Conservation (phyloP, 2,113 vertebrate genomes). For the Gymnarchus niloticus region DNA sequence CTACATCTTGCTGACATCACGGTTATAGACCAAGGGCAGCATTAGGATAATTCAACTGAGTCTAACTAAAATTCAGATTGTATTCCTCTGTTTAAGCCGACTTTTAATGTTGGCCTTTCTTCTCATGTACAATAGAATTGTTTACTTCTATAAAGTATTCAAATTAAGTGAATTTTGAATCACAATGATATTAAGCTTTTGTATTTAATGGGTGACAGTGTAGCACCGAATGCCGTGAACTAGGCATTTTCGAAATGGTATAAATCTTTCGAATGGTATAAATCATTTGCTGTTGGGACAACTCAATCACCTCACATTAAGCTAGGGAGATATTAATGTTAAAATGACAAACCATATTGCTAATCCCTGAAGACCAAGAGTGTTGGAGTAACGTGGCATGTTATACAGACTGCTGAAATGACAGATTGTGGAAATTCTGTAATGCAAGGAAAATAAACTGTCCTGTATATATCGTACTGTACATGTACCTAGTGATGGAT, state of each 20-base stretch:
- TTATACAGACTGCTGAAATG: not conserved
- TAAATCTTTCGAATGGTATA: not conserved
- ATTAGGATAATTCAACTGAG: not conserved
- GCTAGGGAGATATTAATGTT: not conserved
- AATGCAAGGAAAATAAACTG: not conserved
- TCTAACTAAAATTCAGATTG: not conserved
- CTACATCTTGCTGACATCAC: not conserved
- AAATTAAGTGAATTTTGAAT: not conserved
- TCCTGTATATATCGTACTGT: not conserved
- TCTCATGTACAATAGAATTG: not conserved
- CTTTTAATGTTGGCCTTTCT: not conserved
- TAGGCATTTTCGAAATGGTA: not conserved
- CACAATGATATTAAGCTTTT: too few species aligned
- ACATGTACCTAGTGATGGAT: not conserved
- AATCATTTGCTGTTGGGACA: not conserved
- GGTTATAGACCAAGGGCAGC: not conserved
- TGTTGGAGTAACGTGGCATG: not conserved
- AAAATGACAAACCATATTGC: not conserved
- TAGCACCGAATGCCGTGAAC: too few species aligned
- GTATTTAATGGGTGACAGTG: not conserved
- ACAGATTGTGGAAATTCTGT: not conserved
- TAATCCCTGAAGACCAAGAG: not conserved
- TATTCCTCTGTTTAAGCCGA: not conserved
- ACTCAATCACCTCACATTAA: constrained; percentile 2
- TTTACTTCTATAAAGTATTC: not conserved